Conservation (phyloP, 30 jellyfish, hydroid and myxozoan species). For the Calvadosia cruxmelitensis region DNA sequence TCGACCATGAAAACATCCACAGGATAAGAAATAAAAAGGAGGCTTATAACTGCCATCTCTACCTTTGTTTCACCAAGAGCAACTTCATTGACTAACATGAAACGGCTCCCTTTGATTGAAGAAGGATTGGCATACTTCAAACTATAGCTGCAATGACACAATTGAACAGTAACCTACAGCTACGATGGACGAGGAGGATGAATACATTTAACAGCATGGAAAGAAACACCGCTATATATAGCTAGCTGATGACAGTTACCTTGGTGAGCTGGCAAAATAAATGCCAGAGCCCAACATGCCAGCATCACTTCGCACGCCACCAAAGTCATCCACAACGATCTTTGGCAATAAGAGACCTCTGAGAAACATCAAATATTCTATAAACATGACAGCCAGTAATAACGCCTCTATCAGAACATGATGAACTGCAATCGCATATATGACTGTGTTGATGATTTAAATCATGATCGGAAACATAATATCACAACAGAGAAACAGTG, state of each 20-base stretch:
- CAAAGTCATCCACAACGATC: slow-evolving; percentile 76
- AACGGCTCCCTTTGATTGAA: slow-evolving; percentile 32
- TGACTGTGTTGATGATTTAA: too few relatives aligned
- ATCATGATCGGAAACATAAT: too few relatives aligned
- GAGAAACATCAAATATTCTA: too few relatives aligned
- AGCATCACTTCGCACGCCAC: slow-evolving; percentile 81
- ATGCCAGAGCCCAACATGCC: slow-evolving; percentile 94
- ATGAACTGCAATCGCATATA: too few relatives aligned
- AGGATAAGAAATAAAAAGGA: background rate
- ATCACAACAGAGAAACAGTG: background rate
- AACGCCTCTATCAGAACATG: too few relatives aligned
- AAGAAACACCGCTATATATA: too few relatives aligned
- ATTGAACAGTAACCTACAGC: too few relatives aligned
- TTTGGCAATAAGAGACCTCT: slow-evolving; percentile 85
- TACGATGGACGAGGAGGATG: too few relatives aligned
- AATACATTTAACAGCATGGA: too few relatives aligned
- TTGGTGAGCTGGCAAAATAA: slow-evolving; percentile 73
- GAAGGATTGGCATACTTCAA: slow-evolving; percentile 62
- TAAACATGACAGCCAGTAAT: too few relatives aligned
- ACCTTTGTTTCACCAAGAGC: slow-evolving; percentile 71
- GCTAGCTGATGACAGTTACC: slow-evolving; percentile 18
- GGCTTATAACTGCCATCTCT: background rate
- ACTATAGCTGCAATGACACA: slow-evolving; percentile 51
- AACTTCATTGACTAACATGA: slow-evolving; percentile 56
- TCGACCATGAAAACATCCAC: background rate